Percentiles rank a stretch among this genome's conserved stretches.
Conservation (phyloP, 1,140 invertebrate species). For the Ylistrum balloti region DNA sequence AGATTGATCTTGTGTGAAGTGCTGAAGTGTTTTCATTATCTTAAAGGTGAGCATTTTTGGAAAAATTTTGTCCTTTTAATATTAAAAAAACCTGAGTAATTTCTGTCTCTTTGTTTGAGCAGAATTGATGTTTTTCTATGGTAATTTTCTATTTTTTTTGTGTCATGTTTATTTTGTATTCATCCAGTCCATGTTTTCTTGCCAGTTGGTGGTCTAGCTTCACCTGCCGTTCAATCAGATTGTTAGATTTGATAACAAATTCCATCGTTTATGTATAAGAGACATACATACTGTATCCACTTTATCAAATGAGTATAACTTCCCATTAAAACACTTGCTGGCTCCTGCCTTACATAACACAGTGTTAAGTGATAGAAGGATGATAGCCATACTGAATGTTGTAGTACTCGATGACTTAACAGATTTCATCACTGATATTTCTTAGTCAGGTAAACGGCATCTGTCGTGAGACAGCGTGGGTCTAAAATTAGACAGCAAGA, state of each 20-base stretch:
- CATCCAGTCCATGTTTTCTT: background rate
- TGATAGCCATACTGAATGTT: background rate
- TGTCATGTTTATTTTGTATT: background rate
- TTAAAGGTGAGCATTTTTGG: too few species aligned
- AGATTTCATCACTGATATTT: background rate
- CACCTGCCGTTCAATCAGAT: background rate
- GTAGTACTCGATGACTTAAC: background rate
- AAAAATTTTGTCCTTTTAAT: too few species aligned
- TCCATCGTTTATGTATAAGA: conserved; percentile 17
- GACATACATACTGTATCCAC: background rate
- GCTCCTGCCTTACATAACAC: background rate
- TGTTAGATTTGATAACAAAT: background rate
- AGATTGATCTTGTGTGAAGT: too few species aligned
- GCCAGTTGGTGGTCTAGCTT: background rate
- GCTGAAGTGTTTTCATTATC: too few species aligned
- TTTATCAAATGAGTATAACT: background rate
- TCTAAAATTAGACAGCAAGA: background rate
- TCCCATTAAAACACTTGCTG: background rate
- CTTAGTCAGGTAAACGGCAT: conserved; percentile 38
- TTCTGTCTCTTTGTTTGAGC: too few species aligned
- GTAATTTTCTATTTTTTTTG: too few species aligned
- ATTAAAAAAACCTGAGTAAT: too few species aligned
- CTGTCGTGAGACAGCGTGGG: conserved; percentile 25
- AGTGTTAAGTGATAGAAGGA: background rate
- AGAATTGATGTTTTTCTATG: too few species aligned